Base-by-base conservation (phyloP, 2,888 invertebrate species). In the Sarcophaga caerulescens region DNA sequence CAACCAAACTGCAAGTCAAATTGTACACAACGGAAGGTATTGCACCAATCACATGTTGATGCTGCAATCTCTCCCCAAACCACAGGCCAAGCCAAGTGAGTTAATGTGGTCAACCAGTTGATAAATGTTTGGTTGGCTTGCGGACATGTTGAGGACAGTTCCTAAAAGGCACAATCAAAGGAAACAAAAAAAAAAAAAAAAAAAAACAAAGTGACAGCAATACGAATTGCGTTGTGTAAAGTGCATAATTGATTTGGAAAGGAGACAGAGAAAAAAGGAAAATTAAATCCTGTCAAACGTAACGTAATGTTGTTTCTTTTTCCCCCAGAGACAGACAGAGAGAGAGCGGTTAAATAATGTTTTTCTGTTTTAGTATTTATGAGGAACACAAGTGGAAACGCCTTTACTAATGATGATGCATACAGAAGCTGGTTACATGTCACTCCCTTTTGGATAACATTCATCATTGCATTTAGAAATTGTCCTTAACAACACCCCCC, bases 101-200 rank as follows among this genome's bases (percentile, higher is more conserved):
- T 86, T 77, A 81, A 77, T 80, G 87, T 85, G 88, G 84, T 87
- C 86, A 87, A 85, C 87, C 89, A 87, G 88, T 89, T 92, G 92
- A 91, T 91, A 91, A 92, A 91, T 91, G 91, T 91, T 91, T 90
- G 91, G 91, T 91, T 90, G 91, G 90, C 89, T 92, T 92, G 91
- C 92, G 91, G 91, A 91, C 91, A 92, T 89, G 89, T 89, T 90
- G 91, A 91, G 92, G 92, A 92, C 91, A 91, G 88, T 89, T 88
- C 17, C 52, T 35, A 35, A 52, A 52, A 52, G 52, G 17, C 12
- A 52, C 52, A 52, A 52, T 14, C 12, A 52, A 52, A 14, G 80
- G 17, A 77, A 69, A 44, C 1, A 25, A 25, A 25, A 71, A 45
- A 52, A 74, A 69, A 77, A 47, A 1, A 1, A 14, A n/a, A n/a